Conservation (phyloP, 2,797 vertebrate species). For the Poeciliopsis infans region DNA sequence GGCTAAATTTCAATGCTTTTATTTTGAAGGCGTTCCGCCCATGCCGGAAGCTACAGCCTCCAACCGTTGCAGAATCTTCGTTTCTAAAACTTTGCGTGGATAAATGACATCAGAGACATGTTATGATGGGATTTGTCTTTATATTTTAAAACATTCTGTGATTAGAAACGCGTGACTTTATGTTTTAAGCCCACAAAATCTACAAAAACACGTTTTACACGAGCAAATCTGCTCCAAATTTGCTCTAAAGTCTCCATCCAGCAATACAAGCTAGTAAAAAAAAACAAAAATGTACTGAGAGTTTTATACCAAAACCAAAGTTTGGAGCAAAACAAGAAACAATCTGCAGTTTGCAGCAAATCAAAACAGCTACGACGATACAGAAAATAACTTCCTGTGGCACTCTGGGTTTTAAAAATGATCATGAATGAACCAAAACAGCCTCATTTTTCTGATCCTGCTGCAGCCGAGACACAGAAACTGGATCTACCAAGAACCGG, state of each 20-base stretch:
- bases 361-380: not conserved
- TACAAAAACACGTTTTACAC: not conserved
- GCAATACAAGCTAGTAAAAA: no score
- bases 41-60: slow-evolving; percentile 24
- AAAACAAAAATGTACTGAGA: not conserved
- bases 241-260: not conserved
- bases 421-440: not conserved
- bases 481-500: slow-evolving; percentile 54
- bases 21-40: slow-evolving; percentile 18
- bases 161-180: not conserved
- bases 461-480: slow-evolving; percentile 69
- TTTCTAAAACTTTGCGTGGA: slow-evolving; percentile 25
- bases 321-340: not conserved
- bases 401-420: not conserved
- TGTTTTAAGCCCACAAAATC: not conserved
- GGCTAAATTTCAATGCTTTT: slow-evolving; percentile 13
- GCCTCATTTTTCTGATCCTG: not conserved
- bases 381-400: not conserved
- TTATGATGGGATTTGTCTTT: not conserved
- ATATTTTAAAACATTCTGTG: not conserved
- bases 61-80: fast-evolving
- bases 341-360: not conserved
- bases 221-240: not conserved
- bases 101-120: slow-evolving; percentile 50
- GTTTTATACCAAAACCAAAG: not conserved